Conservation (phyloP, 1,140 invertebrate genomes). For the Whitmania pigra region DNA sequence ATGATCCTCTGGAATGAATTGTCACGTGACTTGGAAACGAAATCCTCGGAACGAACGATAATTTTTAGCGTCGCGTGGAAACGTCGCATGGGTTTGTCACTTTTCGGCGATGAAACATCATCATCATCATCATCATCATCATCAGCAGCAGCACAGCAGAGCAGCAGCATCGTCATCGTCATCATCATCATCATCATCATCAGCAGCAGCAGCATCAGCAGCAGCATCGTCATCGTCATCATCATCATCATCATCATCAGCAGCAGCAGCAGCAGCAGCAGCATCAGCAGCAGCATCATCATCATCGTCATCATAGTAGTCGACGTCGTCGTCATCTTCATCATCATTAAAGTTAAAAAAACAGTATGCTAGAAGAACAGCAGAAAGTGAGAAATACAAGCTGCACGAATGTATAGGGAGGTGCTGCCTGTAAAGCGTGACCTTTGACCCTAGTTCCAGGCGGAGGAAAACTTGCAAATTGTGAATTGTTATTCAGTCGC, state of each 20-base stretch:
- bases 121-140: conserved; percentile 6
- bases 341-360: background rate
- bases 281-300: background rate
- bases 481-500: no score
- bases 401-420: background rate
- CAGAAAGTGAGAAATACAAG: no score
- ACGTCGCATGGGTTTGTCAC: no score
- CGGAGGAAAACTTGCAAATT: background rate
- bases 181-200: conserved; percentile 1
- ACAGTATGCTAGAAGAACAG: background rate
- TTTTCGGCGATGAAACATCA: background rate
- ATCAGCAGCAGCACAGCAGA: no score
- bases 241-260: background rate
- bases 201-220: background rate
- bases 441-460: background rate
- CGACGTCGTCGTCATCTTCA: background rate
- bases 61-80: no score
- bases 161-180: no score
- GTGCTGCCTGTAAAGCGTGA: background rate
- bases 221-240: background rate
- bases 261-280: background rate
- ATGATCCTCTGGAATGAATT: no score
- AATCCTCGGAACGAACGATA: no score
- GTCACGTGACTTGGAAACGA: no score
- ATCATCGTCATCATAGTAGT: background rate